Conservation (phyloP, 2,888 invertebrate genomes). For the Polia nebulosa region DNA sequence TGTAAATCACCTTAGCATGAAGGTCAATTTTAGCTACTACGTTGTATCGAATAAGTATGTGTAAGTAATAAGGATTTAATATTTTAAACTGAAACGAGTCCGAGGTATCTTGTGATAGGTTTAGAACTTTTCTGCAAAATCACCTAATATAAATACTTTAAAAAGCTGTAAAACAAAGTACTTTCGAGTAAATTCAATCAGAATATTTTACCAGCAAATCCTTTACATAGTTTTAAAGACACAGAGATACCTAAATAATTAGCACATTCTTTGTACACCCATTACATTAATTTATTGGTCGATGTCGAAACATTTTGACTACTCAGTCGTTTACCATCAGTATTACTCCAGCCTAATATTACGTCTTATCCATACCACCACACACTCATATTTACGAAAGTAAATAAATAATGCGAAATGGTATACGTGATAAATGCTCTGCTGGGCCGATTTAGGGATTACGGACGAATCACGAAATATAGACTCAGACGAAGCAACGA, state of each 20-base stretch:
- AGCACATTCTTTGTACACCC: background rate
- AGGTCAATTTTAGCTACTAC: constrained; percentile 27
- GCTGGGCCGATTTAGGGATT: constrained; percentile 53
- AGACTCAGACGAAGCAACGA: constrained; percentile 7
- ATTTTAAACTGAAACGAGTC: background rate
- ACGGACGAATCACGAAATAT: constrained; percentile 46
- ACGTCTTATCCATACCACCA: constrained; percentile 29
- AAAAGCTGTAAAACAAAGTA: too few species aligned
- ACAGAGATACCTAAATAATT: background rate
- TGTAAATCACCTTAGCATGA: constrained; percentile 46
- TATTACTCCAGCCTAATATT: constrained; percentile 27
- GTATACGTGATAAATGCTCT: constrained; percentile 59
- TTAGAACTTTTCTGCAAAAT: background rate
- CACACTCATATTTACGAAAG: constrained; percentile 30
- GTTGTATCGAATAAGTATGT: constrained; percentile 10
- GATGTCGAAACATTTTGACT: background rate
- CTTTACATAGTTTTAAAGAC: background rate
- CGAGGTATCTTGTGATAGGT: background rate
- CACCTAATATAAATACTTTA: background rate
- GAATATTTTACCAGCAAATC: background rate
- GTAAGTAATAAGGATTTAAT: background rate
- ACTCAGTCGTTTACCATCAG: constrained; percentile 16
- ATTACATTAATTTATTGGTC: constrained; percentile 2
- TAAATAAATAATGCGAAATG: constrained; percentile 56
- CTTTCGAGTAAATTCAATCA: background rate